Conservation (phyloP, 2,888 invertebrate genomes). For the Conus canariensis region DNA sequence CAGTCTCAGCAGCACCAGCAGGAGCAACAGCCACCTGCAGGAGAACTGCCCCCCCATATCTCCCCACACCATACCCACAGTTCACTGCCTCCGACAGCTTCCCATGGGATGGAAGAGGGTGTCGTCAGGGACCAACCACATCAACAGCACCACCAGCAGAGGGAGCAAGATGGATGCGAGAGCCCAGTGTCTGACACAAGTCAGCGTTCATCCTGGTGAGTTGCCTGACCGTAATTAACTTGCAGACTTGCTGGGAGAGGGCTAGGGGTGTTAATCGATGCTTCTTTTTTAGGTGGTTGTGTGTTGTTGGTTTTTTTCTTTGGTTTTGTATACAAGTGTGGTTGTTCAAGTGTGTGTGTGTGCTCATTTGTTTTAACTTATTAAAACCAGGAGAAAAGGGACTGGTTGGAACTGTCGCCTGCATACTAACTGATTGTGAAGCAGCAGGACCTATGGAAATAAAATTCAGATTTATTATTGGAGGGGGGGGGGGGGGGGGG, state of each 20-base stretch:
- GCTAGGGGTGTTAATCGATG: too few relatives aligned
- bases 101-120: constrained; percentile 38
- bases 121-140: constrained; percentile 21
- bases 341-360: too few relatives aligned
- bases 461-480: too few relatives aligned
- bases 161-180: constrained; percentile 38
- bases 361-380: too few relatives aligned
- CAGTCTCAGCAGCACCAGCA: constrained; percentile 36
- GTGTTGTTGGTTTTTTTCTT: not conserved
- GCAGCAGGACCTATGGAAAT: too few relatives aligned
- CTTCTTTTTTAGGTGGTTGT: not conserved
- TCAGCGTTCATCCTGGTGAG: constrained; percentile 57
- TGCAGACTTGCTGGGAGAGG: too few relatives aligned
- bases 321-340: not conserved
- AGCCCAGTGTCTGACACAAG: constrained; percentile 55
- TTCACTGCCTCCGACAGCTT: constrained; percentile 31
- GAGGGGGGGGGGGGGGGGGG: too few relatives aligned
- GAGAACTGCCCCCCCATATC: not conserved
- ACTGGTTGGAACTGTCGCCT: too few relatives aligned
- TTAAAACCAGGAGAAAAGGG: too few relatives aligned
- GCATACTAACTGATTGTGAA: too few relatives aligned
- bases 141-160: not conserved
- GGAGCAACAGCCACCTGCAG: constrained; percentile 7
- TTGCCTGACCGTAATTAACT: not conserved
- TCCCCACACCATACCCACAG: constrained; percentile 46